phyloP scores from a whole-genome alignment of 2,888 invertebrate species.

The Trisateles emortualis region DNA sequence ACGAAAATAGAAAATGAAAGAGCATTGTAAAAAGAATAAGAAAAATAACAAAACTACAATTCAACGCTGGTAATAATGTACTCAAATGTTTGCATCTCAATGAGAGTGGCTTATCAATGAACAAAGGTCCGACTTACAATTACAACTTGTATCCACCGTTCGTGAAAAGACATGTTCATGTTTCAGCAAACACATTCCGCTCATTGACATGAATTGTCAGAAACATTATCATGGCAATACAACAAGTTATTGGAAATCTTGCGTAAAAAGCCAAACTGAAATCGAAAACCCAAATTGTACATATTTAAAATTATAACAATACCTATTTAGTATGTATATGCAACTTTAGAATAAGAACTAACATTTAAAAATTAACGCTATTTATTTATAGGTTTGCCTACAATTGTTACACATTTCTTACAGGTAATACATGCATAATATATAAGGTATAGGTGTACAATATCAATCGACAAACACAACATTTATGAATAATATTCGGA shows the following conservation, averaged over 20 bases:
- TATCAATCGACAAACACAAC: no score
- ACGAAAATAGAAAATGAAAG: slow-evolving; percentile 6
- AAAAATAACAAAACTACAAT: not conserved
- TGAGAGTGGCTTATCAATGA: not conserved
- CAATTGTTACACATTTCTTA: no score
- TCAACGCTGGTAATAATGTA: not conserved
- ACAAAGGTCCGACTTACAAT: not conserved
- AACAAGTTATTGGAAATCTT: not conserved
- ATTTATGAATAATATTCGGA: no score
- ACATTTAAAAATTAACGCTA: no score
- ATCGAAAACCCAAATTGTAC: not conserved
- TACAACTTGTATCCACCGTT: not conserved
- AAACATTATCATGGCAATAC: not conserved
- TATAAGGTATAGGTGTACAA: no score
- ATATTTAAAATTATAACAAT: no score
- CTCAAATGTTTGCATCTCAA: not conserved
- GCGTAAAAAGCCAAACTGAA: not conserved
- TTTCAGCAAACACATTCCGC: not conserved
- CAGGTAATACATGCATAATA: no score
- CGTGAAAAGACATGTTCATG: not conserved
- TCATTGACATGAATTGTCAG: not conserved
- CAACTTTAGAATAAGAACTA: no score
- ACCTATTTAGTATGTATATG: no score
- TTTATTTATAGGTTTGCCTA: no score
- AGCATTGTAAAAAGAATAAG: not conserved